Evolutionary conservation across 2,888 invertebrate species (phyloP), one percentile per base, ranked within the genome.

Genomic region (Schizotus pectinicornis): DNA sequence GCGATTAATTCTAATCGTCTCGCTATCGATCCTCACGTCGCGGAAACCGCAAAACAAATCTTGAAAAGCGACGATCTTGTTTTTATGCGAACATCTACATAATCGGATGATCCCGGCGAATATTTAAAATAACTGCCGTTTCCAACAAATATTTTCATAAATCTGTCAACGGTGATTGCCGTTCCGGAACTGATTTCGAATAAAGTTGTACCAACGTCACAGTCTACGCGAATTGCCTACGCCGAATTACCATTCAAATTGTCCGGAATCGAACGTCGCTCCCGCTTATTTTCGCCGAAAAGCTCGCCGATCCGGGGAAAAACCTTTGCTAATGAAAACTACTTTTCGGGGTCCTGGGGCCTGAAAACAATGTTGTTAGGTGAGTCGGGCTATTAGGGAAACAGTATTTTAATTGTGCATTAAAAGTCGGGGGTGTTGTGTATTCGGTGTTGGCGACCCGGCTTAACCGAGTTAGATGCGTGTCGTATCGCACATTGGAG

Each of bases 101-200:
- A 80, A 80, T 80, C 79, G 75, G 79, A 80, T 80, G 78, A 79
- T 75, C 69, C 70, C 76, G 73, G 68, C 72, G 78, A 79, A 79
- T 79, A 79, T 80, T 80, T 79, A 78, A 79, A 79, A 79, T 77
- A 79, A 79, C 79, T 76, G 77, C 77, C 79, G 76, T 75, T 76
- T 68, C 77, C 71, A 75, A 78, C 79, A 79, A 80, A 80, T 80
- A 80, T 80, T 79, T 79, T 79, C 80, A 80, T 80, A 80, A 80
- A 80, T 80, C 80, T 80, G 79, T 79, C 80, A 79, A 74, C 75
- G 76, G 76, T 77, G 79, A 79, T 79, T 79, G 79, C 78, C 71
- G 71, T 72, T 69, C 69, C 70, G 73, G 71, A 74, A 74, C 71
- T 72, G 71, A 71, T 71, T 73, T 67, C 67, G 61, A 65, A 67